Evolutionary conservation across 1,140 invertebrate genomes (phyloP), one percentile per base, ranked within the genome.

Genomic region (Limonius californicus): DNA sequence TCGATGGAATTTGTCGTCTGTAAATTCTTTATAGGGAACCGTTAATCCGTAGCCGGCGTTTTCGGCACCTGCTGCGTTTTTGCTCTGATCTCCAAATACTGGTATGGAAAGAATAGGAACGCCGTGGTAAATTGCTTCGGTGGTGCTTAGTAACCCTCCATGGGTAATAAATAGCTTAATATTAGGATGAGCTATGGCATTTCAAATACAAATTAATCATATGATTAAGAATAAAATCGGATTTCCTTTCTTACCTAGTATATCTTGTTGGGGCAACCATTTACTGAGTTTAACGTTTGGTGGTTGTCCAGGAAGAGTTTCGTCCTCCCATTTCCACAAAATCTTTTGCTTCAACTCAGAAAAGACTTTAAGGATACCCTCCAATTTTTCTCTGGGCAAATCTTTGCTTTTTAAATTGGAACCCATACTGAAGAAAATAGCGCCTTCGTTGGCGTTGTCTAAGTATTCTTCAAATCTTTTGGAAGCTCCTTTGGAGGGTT

Each of bases 251-350:
- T 27, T 73, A 87, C 85, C 82, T 63, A 89, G 73, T 63, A 89
- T 78, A 68, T 88, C 87, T 59, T 83, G 83, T 68, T 91, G 88
- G 0, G 87, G 88, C 1, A 89, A 72, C 88, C 89, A 90, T 39
- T 82, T 82, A 21, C 75, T 78, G 1, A 86, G 71, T 54, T 83
- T 78, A 0, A 91, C 77, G 77, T 90, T 90, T 0, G 75, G 64
- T 0, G 85, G 78, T 62, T 82, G 79, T 1, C 74, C 74, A 0
- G 79, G 74, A 1, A 85, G 64, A 23, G 71, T 68, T 1, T 83
- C 79, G 2, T 79, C 79, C 70, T 88, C 86, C 78, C 81, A 89
- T 70, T 89, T 89, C 86, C 84, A 87, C 0, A 89, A 64, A 0
- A 89, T 78, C 50, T 71, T 72, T 65, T 82, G 76, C 20, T 78